phyloP scores from a whole-genome alignment of 1,140 invertebrate genomes.

The Sminthurinus signatus region DNA sequence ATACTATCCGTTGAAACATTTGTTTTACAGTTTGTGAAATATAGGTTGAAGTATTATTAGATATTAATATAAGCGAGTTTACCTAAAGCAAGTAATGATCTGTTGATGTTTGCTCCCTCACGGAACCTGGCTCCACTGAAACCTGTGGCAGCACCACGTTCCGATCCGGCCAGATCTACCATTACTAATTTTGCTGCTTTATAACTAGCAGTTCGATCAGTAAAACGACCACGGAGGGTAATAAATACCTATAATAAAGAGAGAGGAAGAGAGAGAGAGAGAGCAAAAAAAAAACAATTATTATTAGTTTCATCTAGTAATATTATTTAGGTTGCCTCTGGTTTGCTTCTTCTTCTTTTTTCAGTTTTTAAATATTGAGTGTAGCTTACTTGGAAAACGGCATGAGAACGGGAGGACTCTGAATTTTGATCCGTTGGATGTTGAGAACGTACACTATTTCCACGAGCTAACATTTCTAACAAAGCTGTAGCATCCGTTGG shows the following conservation, averaged over 20 bases:
- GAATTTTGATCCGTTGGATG: slow-evolving; percentile 97
- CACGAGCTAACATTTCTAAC: slow-evolving; percentile 70
- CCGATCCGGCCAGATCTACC: slow-evolving; percentile 91
- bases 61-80: too few relatives aligned
- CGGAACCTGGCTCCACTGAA: slow-evolving; percentile 70
- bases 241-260: slow-evolving; percentile 59
- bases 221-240: slow-evolving; percentile 57
- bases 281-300: too few relatives aligned
- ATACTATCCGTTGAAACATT: too few relatives aligned
- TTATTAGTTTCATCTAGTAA: too few relatives aligned
- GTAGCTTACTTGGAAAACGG: slow-evolving; percentile 85
- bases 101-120: slow-evolving; percentile 93
- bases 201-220: slow-evolving; percentile 49
- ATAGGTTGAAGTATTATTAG: too few relatives aligned
- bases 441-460: slow-evolving; percentile 88
- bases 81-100: slow-evolving; percentile 78
- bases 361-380: too few relatives aligned
- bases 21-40: too few relatives aligned
- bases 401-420: slow-evolving; percentile 93
- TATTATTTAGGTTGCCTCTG: too few relatives aligned
- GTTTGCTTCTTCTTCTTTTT: too few relatives aligned
- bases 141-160: slow-evolving; percentile 76
- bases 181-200: slow-evolving; percentile 78
- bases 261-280: too few relatives aligned
- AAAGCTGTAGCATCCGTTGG: slow-evolving; percentile 74